Evolutionary conservation across 2,113 vertebrate genomes (phyloP).

Genomic region (Proterorhinus semilunaris): DNA sequence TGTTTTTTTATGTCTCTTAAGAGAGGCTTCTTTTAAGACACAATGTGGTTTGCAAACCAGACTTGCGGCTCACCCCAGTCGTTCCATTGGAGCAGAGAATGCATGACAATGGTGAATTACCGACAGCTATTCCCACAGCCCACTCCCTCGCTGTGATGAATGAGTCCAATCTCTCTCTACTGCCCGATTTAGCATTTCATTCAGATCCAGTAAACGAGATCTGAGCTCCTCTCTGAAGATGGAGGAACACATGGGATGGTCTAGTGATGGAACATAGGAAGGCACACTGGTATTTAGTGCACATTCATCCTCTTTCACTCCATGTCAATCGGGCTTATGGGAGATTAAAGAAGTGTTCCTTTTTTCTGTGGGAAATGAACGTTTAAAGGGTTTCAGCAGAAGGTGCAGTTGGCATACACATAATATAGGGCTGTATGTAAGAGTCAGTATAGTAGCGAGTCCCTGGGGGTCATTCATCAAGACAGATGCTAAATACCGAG

Average conservation of each 20-base stretch:
- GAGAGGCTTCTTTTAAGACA: conserved; percentile 15
- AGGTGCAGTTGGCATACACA: background rate
- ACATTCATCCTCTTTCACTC: conserved; percentile 1
- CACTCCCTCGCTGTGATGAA: conserved; percentile 49
- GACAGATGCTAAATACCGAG: too few species aligned
- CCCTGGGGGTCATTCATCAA: too few species aligned
- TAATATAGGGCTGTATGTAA: too few species aligned
- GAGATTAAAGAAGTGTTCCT: conserved; percentile 5
- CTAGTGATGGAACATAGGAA: conserved; percentile 9
- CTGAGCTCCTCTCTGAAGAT: conserved; percentile 24
- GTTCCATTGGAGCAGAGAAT: conserved; percentile 37
- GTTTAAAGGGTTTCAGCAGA: background rate
- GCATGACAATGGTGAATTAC: conserved; percentile 52
- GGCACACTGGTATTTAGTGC: background rate
- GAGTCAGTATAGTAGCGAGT: too few species aligned
- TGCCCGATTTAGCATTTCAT: conserved; percentile 36
- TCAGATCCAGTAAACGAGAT: conserved; percentile 34
- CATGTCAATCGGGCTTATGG: background rate
- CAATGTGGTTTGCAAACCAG: conserved; percentile 22
- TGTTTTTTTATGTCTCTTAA: background rate
- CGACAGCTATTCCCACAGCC: conserved; percentile 45
- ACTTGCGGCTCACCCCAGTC: conserved; percentile 49
- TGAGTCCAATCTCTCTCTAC: conserved; percentile 43
- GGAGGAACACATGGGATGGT: conserved; percentile 18
- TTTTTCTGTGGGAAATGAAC: too few species aligned